Base-by-base conservation (phyloP, 2,888 invertebrate genomes). In the Napeogenes sylphis region DNA sequence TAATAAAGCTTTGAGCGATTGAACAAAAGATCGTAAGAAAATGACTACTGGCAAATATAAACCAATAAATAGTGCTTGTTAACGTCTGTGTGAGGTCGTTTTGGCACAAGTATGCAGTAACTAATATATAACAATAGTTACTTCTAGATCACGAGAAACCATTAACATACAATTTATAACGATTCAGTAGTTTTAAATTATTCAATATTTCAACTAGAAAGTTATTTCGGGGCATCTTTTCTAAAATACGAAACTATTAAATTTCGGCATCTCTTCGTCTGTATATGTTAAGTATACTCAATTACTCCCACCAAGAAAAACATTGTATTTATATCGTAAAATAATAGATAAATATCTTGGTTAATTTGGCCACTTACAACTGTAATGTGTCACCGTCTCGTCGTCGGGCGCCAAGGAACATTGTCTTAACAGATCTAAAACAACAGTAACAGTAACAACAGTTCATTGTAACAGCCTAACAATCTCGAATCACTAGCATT, bases 161-260 rank as follows among this genome's bases (percentile, higher is more conserved):
- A 59, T 64, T 64, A 66, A 59, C 62, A n/a, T 59, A 33, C 33
- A 59, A 65, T 65, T 65, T 65, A 67, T 63, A 61, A 47, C 45
- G 51, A 47, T 61, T 46, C 45, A 30, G 53, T 51, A 51, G 57
- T 51, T 55, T 61, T 42, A 45, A 63, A 62, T 61, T 55, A 55
- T 57, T 53, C 46, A 59, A 59, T 61, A 65, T 53, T 59, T 65
- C 55, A 62, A 55, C 56, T 21, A 55, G 32, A 45, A 55, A 10
- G 14, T 47, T 58, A 54, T 63, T 63, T 63, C 35, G 38, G 51
- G 42, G 21, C 42, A 8, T 30, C 51, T 51, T 8, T 30, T 51
- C 30, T 51, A 51, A 51, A 30, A 10, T 51, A 51, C 30, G 30
- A 30, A 51, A 30, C 30, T 14, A 30, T 51, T 51, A 51, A 21